These are phyloP conservation scores for Chionoecetes opilio DNA, from an alignment of 1,140 invertebrate genomes.

Conservation along the genomic window DNA sequence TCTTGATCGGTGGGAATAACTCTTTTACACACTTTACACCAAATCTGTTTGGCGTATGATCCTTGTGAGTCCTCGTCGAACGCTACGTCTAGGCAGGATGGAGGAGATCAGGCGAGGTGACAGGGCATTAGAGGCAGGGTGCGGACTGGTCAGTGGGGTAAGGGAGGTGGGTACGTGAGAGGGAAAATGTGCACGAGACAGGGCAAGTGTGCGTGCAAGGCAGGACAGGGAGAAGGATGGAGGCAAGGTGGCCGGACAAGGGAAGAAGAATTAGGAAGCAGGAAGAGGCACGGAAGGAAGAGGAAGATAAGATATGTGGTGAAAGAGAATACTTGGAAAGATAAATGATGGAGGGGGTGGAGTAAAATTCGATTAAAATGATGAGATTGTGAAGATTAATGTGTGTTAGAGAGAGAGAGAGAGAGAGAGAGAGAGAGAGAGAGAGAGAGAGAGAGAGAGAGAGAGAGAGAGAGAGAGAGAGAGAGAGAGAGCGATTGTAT, in stretches of 20 bases:
- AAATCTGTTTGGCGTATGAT: constrained; percentile 20
- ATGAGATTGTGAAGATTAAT: neutral
- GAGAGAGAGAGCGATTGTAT: neutral
- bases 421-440: constrained; percentile 56
- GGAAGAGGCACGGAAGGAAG: constrained; percentile 1
- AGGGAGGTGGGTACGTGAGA: constrained; percentile 3
- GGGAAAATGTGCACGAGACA: constrained; percentile 1
- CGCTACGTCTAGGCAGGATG: neutral
- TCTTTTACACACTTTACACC: neutral
- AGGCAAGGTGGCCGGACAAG: neutral
- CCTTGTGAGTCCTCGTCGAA: neutral
- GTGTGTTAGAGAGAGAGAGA: neutral
- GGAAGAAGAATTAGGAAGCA: constrained; percentile 33
- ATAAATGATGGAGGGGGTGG: neutral
- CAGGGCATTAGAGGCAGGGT: neutral
- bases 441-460: constrained; percentile 56
- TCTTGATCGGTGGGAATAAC: neutral
- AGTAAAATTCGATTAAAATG: neutral
- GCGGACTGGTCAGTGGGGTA: too few species aligned
- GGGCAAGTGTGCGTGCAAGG: neutral
- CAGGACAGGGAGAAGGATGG: constrained; percentile 34
- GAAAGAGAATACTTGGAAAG: neutral
- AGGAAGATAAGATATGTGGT: constrained; percentile 8
- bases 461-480: constrained; percentile 49
- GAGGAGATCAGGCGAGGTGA: constrained; percentile 19